Conservation (phyloP, 2,888 invertebrate genomes). For the Conistra vaccinii region DNA sequence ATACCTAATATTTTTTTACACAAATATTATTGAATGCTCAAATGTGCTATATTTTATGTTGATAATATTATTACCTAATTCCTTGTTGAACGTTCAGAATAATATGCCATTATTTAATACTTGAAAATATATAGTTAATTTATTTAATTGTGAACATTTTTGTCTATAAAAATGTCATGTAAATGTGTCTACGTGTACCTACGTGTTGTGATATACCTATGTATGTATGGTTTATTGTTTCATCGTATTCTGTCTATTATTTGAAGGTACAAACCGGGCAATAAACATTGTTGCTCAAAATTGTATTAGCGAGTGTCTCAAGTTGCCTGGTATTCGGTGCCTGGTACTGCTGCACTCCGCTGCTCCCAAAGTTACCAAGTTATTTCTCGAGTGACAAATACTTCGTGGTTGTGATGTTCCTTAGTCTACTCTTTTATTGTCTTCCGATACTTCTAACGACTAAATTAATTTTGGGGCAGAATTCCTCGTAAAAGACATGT, state of each 20-base stretch:
- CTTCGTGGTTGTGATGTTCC: conserved; percentile 87
- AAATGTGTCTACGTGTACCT: conserved; percentile 81
- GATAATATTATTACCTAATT: conserved; percentile 87
- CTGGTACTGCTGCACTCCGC: conserved; percentile 58
- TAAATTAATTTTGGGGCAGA: conserved; percentile 85
- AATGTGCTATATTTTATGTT: conserved; percentile 88
- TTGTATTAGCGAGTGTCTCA: conserved; percentile 52
- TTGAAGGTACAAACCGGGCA: conserved; percentile 84
- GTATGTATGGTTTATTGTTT: conserved; percentile 83
- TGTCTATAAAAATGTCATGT: conserved; percentile 75
- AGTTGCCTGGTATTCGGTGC: conserved; percentile 59
- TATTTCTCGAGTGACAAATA: conserved; percentile 74
- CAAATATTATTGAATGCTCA: conserved; percentile 88
- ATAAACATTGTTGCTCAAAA: conserved; percentile 83
- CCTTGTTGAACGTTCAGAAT: conserved; percentile 83
- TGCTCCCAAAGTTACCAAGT: conserved; percentile 74
- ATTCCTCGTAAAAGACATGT: conserved; percentile 90
- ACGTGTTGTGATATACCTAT: conserved; percentile 87
- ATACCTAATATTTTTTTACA: conserved; percentile 87
- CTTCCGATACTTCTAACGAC: conserved; percentile 82
- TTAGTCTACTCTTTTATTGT: conserved; percentile 81
- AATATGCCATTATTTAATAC: conserved; percentile 80
- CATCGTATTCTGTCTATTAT: conserved; percentile 79
- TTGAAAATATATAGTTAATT: conserved; percentile 80
- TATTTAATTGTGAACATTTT: conserved; percentile 76